Base-by-base conservation (phyloP, 2,888 invertebrate genomes). In the Notodonta dromedarius region DNA sequence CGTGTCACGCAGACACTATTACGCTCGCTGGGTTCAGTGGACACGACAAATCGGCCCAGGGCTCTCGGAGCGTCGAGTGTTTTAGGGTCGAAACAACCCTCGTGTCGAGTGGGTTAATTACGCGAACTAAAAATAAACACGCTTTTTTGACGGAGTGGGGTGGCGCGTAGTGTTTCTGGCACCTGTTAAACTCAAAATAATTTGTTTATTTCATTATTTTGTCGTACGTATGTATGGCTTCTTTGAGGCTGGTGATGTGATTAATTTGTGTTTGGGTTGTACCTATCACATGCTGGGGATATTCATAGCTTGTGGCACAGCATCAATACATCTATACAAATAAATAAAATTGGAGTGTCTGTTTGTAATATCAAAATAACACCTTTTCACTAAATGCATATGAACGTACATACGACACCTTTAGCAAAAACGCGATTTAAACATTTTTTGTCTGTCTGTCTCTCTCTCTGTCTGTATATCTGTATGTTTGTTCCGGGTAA, bases 31-130 rank as follows among this genome's bases (percentile, higher is more conserved):
- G 61, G 51, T 62, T 44, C n/a, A n/a, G 35, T 58, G 66, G 76
- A 67, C 74, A 60, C 69, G 24, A 14, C 13, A 32, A 39, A 12
- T 54, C 14, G 50, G 16, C 39, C 39, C 54, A 14, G 24, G 44
- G 56, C 44, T 56, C 24, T 65, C 13, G 13, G 44, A 6, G 13
- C 11, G 44, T 54, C 61, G 66, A 68, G 67, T 68, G 60, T 62
- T 62, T 65, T 71, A 71, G 77, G 78, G 76, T 73, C 62, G 65
- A 61, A 62, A 73, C 58, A 58, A 71, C 73, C 67, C 67, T 66
- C 74, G 66, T 58, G 71, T 66, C 58, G 68, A 80, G 73, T 75
- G 76, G 78, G 79, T 78, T 78, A 81, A 79, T 80, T 78, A 75
- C 71, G 66, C 63, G 66, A 59, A 62, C 67, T 71, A 70, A 76